Base-by-base conservation (phyloP, 2,888 invertebrate genomes). In the Phaedon cochleariae region DNA sequence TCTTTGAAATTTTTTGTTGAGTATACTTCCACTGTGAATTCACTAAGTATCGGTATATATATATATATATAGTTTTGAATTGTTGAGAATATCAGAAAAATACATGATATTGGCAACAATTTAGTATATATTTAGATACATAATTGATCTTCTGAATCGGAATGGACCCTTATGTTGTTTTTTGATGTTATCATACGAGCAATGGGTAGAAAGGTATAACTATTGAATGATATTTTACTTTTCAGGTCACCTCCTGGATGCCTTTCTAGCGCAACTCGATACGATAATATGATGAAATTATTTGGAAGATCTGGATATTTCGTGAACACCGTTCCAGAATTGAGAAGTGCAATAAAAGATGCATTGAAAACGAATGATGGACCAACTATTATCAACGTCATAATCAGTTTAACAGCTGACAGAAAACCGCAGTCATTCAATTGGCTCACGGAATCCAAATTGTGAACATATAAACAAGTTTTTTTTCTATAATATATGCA, bases 401-500 rank as follows among this genome's bases (percentile, higher is more conserved):
- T 94, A 77, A 98, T 98, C 61, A 91, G 90, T 81, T 94, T 97
- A 2, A 88, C 90, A 68, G 93, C 97, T 12, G 94, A 93, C 80
- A 89, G 97, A 70, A 97, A 97, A 83, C 90, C 93, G 41, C 98
- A 98, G 85, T 88, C 92, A 17, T 96, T 95, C 82, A 91, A 88
- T 80, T 97, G 97, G 97, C 86, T 97, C 4, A 96, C 97, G 0
- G 94, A 95, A 84, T 95, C 96, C 5, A 97, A 97, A 83, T 85
- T 95, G 75, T 95, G 87, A 88, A 77, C 0, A 34, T 26, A 26
- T 26, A 5, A 3, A 5, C 26, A 26, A 26, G 7, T 7, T 26
- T n/a, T n/a, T n/a, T n/a, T n/a, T n/a, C n/a, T n/a, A n/a, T n/a
- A n/a, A n/a, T n/a, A n/a, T n/a, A n/a, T n/a, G n/a, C n/a, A n/a